Evolutionary conservation across 92 coral and sea anemone genomes (phyloP), one percentile per base, ranked within the genome.

Genomic region (Phenganax stokvisi): DNA sequence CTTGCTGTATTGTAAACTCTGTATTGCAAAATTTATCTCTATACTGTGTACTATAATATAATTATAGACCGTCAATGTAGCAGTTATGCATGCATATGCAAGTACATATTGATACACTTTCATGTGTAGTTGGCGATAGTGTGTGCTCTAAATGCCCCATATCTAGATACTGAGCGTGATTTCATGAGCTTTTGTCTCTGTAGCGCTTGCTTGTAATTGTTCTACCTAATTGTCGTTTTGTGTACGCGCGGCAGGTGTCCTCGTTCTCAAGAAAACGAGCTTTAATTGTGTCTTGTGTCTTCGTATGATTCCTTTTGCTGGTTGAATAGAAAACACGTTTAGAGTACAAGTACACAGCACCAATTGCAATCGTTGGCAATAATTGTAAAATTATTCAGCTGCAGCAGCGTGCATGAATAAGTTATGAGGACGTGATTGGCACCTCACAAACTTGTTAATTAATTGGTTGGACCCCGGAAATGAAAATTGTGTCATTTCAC

Each of bases 391-490:
- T 90, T 87, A 67, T 84, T 87, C 99, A 96, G 99, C 99, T 96
- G 99, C 88, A 89, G 76, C 62, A 7, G 30, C 79, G 85, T 87
- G 88, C 93, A 92, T 97, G 90, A 87, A 97, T 91, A 96, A 85
- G 86, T 87, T 65, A 86, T 90, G 86, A 92, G 90, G 83, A 83
- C 80, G 75, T 96, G 99, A 96, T 92, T 92, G 99, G 92, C 99
- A 92, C 89, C 52, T 79, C 83, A 85, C 86, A 92, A 96, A 96
- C 92, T 92, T 90, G 97, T 92, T 96, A 96, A 96, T 96, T 92
- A 96, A 92, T 92, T 90, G 97, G 94, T 83, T 89, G 86, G 86
- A 90, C 88, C 91, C 99, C 99, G 99, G 99, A 96, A 96, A 96
- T 96, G 99, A 96, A 97, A 92, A 96, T 63, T 64, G 54, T 79